Evolutionary conservation across 2,888 invertebrate genomes (phyloP), one percentile per base, ranked within the genome.

Genomic region (Tipula lateralis): DNA sequence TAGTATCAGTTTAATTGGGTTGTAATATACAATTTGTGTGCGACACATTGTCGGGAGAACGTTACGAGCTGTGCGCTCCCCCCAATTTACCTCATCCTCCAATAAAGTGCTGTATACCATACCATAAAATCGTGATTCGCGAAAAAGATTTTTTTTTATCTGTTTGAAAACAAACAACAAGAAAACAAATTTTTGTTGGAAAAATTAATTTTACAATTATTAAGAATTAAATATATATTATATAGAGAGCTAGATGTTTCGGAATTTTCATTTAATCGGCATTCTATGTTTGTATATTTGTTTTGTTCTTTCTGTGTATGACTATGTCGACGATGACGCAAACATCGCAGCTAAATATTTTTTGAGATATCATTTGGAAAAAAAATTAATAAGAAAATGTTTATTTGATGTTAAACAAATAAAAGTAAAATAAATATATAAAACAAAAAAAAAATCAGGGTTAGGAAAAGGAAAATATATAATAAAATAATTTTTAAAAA

Each of bases 141-240:
- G 13, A 39, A 39, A n/a, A n/a, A 12, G 13, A 5, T 44, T 44
- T 44, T 66, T 9, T 24, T 66, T 66, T 66, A 66, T 66, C 66
- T 66, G 24, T 66, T 66, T 9, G 24, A 66, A 24, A 66, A 66
- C 66, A 66, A 66, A 66, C 24, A 66, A 24, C 24, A 24, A 2
- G 2, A 66, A 66, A 24, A n/a, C 16, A 36, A 36, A 36, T 36
- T 36, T 12, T 12, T 66, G 19, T 19, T 66, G 24, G 16, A 66
- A 66, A 66, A 66, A 66, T 66, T 66, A 66, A 66, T 24, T 66
- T 66, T 66, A 24, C 24, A 66, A 66, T 66, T 66, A 66, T 66
- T 19, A 66, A 24, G 24, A 50, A 50, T 50, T 50, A 50, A 50
- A 50, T 50, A n/a, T n/a, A n/a, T n/a, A n/a, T n/a, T n/a, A n/a